Evolutionary conservation across 1,140 invertebrate genomes (phyloP).

Genomic region (Zophobas atratus): DNA sequence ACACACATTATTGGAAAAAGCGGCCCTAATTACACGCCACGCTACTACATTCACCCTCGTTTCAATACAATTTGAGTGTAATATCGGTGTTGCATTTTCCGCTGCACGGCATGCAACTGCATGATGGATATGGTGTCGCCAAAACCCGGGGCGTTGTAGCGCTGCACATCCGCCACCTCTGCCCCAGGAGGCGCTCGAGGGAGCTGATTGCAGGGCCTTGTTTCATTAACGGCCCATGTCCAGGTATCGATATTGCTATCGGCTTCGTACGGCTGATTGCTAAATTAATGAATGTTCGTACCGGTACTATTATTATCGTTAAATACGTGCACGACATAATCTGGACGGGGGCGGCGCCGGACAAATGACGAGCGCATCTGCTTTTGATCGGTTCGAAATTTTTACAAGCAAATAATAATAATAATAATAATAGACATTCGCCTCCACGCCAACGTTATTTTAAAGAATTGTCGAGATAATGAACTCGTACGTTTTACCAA

Average conservation of each 20-base stretch:
- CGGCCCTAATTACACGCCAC: background rate
- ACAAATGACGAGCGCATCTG: too few relatives aligned
- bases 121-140: constrained; percentile 36
- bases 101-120: constrained; percentile 23
- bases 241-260: constrained; percentile 56
- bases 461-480: too few relatives aligned
- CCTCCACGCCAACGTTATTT: too few relatives aligned
- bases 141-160: constrained; percentile 39
- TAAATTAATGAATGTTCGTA: constrained; percentile 55
- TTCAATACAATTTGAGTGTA: background rate
- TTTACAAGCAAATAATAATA: too few relatives aligned
- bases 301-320: constrained; percentile 40
- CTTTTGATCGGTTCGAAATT: too few relatives aligned
- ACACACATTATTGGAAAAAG: background rate
- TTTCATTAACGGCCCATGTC: constrained; percentile 57
- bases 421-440: too few relatives aligned
- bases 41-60: background rate
- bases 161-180: constrained; percentile 37
- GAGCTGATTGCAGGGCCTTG: constrained; percentile 56
- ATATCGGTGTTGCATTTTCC: constrained; percentile 21
- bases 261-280: constrained; percentile 50
- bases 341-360: too few relatives aligned
- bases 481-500: too few relatives aligned
- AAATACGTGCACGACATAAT: background rate
- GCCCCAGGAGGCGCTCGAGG: constrained; percentile 46